A percentile compares a stretch with the other conserved stretches of the same genome.
Evolutionary conservation across 2,797 vertebrate species (phyloP).

Genomic region (Hapalemur alaotrensis): DNA sequence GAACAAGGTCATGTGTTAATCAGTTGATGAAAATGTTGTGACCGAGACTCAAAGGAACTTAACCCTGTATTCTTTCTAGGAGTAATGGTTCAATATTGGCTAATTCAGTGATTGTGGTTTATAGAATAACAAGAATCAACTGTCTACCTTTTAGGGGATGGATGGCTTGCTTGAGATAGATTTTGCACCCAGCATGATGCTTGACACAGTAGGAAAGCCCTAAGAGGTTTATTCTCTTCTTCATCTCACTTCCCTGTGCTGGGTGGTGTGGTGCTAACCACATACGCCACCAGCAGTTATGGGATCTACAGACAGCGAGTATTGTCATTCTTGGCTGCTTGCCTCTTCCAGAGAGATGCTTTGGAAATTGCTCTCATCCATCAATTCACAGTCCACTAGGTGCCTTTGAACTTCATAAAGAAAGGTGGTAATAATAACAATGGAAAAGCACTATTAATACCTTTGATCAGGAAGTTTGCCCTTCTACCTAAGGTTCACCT

Average conservation of each 20-base stretch:
- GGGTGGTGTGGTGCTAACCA: not conserved
- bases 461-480: not conserved
- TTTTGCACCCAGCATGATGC: not conserved
- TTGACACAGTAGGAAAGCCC: not conserved
- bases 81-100: not conserved
- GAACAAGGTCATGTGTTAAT: not conserved
- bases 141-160: not conserved
- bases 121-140: not conserved
- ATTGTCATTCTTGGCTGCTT: not conserved
- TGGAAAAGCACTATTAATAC: not conserved
- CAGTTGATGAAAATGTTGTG: not conserved
- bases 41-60: not conserved
- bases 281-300: not conserved
- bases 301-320: not conserved
- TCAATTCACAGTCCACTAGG: not conserved
- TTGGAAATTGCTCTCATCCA: conserved; percentile 34
- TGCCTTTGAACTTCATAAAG: conserved; percentile 14
- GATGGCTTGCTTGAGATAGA: not conserved
- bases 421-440: not conserved
- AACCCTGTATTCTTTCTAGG: not conserved
- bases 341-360: not conserved
- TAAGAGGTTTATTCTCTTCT: not conserved
- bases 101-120: not conserved
- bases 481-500: not conserved
- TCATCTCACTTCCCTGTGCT: not conserved